A percentile compares a stretch with the other conserved stretches of the same genome.
phyloP scores from a whole-genome alignment of 2,113 vertebrate species.

The Isichthys henryi region DNA sequence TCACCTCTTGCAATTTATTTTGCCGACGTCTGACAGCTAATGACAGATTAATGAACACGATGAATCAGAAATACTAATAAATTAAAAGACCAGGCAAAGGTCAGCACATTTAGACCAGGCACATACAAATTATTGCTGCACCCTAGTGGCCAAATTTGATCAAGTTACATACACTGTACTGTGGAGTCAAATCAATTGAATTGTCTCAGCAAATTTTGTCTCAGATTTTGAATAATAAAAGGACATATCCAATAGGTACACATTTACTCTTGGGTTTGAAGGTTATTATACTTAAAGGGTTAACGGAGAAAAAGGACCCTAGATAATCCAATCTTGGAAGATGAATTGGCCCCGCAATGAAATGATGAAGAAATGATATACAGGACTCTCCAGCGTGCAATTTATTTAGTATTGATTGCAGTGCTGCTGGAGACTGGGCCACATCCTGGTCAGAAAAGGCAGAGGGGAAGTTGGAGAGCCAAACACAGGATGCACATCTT shows the following conservation, averaged over 20 bases:
- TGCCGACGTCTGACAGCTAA: background rate
- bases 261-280: background rate
- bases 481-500: background rate
- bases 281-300: constrained; percentile 1
- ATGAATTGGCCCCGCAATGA: constrained; percentile 10
- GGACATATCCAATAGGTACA: background rate
- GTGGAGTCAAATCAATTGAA: background rate
- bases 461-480: background rate
- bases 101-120: background rate
- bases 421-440: background rate
- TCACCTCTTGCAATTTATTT: background rate
- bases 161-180: background rate
- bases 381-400: background rate
- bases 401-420: constrained; percentile 14
- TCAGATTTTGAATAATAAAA: background rate
- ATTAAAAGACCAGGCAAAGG: background rate
- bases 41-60: background rate
- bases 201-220: background rate
- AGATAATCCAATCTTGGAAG: constrained; percentile 20
- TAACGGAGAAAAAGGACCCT: background rate
- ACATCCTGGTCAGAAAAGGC: background rate
- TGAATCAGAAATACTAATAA: background rate
- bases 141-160: constrained; percentile 6
- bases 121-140: constrained; percentile 2
- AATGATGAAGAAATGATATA: constrained; percentile 11